Evolutionary conservation across 1,140 invertebrate genomes (phyloP), one percentile per base, ranked within the genome.

Genomic region (Tetramorium parvispinum): DNA sequence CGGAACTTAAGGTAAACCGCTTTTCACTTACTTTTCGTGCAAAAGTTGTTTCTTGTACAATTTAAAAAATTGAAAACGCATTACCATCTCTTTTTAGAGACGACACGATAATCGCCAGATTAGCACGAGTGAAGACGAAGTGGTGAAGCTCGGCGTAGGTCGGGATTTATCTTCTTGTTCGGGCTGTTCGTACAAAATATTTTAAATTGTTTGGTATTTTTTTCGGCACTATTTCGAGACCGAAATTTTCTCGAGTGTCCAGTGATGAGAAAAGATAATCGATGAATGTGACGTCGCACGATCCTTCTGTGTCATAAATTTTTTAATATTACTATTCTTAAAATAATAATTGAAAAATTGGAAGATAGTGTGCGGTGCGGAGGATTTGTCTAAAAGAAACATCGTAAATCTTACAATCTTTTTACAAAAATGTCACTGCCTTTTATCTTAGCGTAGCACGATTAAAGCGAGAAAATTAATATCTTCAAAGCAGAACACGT

Each of bases 1-100:
- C 97, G 43, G 98, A 99, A 95, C 95, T 98, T 61, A 98, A 98
- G 96, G 97, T 98, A 95, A 89, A 70, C 43, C 7, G 27, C 4
- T 13, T 13, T 63, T 82, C 61, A 70, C 49, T 16, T n/a, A n/a
- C n/a, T n/a, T n/a, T n/a, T 46, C 11, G n/a, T 21, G 6, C 40
- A 24, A 49, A 40, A 40, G 0, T 2, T 49, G 0, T 57, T 66
- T 24, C 2, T 24, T 10, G 43, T 55, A 61, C 65, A 40, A 78
- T 76, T 66, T 8, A 40, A 18, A 21, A 37, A 27, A 18, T 43
- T 65, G 43, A 40, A 7, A 40, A 61, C 21, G 40, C 63, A 43
- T n/a, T 55, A 40, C 0, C 21, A 18, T 40, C 18, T 71, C 7
- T 70, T 96, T 96, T 87, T 95, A 97, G 97, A 95, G 96, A 91